Evolutionary conservation across 2,113 vertebrate genomes (phyloP).

Genomic region (Cinclus cinclus): DNA sequence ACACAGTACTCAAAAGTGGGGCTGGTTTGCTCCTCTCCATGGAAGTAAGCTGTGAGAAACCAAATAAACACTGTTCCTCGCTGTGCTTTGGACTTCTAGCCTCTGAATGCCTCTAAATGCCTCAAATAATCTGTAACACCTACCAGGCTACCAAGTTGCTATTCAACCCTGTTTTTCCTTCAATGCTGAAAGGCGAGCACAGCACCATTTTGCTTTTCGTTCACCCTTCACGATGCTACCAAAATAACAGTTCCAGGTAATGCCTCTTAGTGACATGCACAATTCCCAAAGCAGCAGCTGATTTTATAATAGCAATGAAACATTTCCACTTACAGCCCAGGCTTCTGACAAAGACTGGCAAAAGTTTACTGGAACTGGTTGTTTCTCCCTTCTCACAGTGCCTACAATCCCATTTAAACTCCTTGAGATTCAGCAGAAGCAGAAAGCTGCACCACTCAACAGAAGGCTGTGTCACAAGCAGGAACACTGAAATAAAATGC

Average conservation of each 20-base stretch:
- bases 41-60: background rate
- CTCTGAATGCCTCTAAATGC: background rate
- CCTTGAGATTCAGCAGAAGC: accelerated
- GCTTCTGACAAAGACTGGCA: background rate
- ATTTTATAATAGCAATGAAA: background rate
- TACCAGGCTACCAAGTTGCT: background rate
- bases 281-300: background rate
- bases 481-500: accelerated
- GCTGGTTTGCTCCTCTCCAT: background rate
- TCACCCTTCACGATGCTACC: background rate
- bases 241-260: background rate
- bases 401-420: background rate
- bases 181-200: background rate
- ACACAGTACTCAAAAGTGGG: background rate
- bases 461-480: background rate
- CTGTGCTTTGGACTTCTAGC: background rate
- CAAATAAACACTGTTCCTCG: background rate
- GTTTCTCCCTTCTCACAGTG: background rate
- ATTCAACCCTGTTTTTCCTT: background rate
- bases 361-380: background rate
- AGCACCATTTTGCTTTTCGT: background rate
- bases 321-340: background rate
- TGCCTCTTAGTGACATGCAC: background rate
- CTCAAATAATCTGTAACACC: background rate
- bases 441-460: background rate